These are phyloP conservation scores for Arenicola marina DNA, from an alignment of 2,888 invertebrate genomes.

Conservation along the genomic window DNA sequence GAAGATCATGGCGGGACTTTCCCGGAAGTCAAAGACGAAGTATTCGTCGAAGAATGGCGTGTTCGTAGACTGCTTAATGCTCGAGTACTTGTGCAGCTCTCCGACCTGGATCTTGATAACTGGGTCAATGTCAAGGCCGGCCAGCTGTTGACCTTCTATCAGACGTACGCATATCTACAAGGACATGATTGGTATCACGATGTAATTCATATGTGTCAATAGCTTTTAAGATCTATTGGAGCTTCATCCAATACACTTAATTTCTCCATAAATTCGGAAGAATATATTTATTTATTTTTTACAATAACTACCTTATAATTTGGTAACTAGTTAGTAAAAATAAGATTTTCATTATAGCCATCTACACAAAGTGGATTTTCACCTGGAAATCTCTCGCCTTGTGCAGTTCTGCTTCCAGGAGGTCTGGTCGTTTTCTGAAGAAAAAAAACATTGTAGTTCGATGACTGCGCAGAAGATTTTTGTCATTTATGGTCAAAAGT, in stretches of 20 bases:
- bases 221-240: too few relatives aligned
- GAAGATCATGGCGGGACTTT: constrained; percentile 31
- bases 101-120: constrained; percentile 36
- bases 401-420: constrained; percentile 32
- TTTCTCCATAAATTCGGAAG: too few relatives aligned
- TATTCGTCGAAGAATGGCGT: constrained; percentile 39
- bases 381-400: constrained; percentile 40
- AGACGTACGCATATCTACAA: constrained; percentile 58
- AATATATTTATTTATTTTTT: too few relatives aligned
- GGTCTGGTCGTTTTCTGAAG: constrained; percentile 23
- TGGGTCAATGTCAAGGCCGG: constrained; percentile 75
- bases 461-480: too few relatives aligned
- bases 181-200: neutral
- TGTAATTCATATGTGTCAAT: too few relatives aligned
- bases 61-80: constrained; percentile 36
- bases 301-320: too few relatives aligned
- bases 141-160: constrained; percentile 82
- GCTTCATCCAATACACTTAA: too few relatives aligned
- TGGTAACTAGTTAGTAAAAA: too few relatives aligned
- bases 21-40: constrained; percentile 38
- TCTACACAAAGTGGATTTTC: too few relatives aligned
- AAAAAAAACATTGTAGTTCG: neutral
- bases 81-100: constrained; percentile 30
- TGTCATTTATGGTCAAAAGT: too few relatives aligned
- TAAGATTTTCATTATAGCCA: too few relatives aligned